phyloP scores from a whole-genome alignment of 2,888 invertebrate species.

The Lacanobia oleracea region DNA sequence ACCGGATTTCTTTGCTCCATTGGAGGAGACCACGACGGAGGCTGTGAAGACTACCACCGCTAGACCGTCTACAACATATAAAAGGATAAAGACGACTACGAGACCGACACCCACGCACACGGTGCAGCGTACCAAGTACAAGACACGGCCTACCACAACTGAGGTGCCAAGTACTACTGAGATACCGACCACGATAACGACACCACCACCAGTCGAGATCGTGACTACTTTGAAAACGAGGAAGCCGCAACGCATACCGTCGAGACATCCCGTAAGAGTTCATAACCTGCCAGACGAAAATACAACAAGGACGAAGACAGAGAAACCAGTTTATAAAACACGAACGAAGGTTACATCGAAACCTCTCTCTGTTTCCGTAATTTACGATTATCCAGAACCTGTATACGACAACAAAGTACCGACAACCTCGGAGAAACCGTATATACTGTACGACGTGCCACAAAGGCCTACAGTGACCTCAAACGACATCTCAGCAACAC shows the following conservation, averaged over 20 bases:
- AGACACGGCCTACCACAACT: conserved; percentile 84
- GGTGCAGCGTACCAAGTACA: conserved; percentile 82
- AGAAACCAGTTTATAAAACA: conserved; percentile 86
- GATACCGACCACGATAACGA: conserved; percentile 83
- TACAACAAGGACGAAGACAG: conserved; percentile 82
- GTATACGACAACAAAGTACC: conserved; percentile 85
- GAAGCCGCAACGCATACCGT: conserved; percentile 84
- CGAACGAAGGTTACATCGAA: conserved; percentile 88
- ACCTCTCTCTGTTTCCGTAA: conserved; percentile 86
- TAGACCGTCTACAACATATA: conserved; percentile 75
- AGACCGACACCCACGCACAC: conserved; percentile 79
- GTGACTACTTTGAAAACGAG: conserved; percentile 82
- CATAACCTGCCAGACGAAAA: conserved; percentile 84
- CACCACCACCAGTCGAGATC: conserved; percentile 83
- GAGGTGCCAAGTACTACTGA: conserved; percentile 81
- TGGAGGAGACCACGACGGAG: conserved; percentile 89
- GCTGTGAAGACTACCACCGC: conserved; percentile 75
- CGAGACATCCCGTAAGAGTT: conserved; percentile 85
- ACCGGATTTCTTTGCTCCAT: conserved; percentile 95
- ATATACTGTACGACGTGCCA: conserved; percentile 88
- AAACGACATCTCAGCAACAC: conserved; percentile 90
- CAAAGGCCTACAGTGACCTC: conserved; percentile 80
- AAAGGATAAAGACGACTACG: conserved; percentile 80
- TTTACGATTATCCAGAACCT: conserved; percentile 87
- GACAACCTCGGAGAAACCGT: conserved; percentile 87